phyloP scores from a whole-genome alignment of 2,888 invertebrate genomes.

The Dendrolimus houi region DNA sequence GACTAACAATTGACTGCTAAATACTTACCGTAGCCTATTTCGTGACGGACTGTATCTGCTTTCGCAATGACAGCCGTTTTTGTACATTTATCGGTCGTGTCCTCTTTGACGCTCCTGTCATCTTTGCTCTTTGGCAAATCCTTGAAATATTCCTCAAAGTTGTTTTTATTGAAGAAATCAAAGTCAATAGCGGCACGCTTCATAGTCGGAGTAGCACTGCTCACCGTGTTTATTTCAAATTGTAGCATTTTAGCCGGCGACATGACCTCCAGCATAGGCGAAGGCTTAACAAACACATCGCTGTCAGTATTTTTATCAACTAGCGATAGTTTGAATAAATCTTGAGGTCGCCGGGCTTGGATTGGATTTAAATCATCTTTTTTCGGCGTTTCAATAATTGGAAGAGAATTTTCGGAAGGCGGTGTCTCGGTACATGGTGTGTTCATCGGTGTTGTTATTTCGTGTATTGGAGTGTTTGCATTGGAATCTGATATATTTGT shows the following conservation, averaged over 20 bases:
- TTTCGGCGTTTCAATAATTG: slow-evolving; percentile 41
- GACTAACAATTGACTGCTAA: not conserved
- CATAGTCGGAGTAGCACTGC: slow-evolving; percentile 62
- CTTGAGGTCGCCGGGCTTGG: slow-evolving; percentile 26
- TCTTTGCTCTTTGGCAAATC: slow-evolving; percentile 21
- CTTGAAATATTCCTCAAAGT: slow-evolving; percentile 46
- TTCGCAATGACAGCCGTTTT: slow-evolving; percentile 57
- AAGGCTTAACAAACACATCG: slow-evolving; percentile 56
- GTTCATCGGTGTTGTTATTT: slow-evolving; percentile 20
- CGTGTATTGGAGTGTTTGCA: slow-evolving; percentile 23
- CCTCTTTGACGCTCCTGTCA: slow-evolving; percentile 24
- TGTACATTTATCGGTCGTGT: not conserved
- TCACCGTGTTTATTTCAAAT: slow-evolving; percentile 47
- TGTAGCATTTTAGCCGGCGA: slow-evolving; percentile 67
- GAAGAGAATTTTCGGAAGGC: slow-evolving; percentile 24
- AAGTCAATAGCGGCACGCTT: slow-evolving; percentile 62
- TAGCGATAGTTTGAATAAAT: slow-evolving; percentile 44
- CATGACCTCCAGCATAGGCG: slow-evolving; percentile 54
- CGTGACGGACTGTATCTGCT: slow-evolving; percentile 55
- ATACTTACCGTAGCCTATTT: slow-evolving; percentile 65
- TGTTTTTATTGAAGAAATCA: slow-evolving; percentile 57
- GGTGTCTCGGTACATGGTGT: slow-evolving; percentile 24
- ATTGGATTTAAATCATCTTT: slow-evolving; percentile 14
- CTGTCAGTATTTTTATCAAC: slow-evolving; percentile 37
- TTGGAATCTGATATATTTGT: slow-evolving; percentile 14